Evolutionary conservation across 2,888 invertebrate genomes (phyloP), one percentile per base, ranked within the genome.

Genomic region (Junonia oenone): DNA sequence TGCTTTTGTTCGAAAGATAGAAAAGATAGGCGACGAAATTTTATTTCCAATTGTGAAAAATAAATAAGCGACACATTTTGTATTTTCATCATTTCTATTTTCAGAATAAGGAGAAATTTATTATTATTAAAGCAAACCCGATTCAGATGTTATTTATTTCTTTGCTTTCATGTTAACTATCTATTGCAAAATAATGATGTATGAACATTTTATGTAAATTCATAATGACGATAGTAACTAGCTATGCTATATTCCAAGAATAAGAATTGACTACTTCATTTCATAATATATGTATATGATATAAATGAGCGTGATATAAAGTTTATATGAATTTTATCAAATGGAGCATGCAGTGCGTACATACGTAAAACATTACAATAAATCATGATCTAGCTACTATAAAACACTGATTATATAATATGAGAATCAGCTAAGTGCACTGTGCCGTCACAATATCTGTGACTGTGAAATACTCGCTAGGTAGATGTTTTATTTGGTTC

Each of bases 371-470:
- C 13, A 43, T 14, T 33, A 40, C 33, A 27, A 51, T 49, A 29
- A 50, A 27, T 38, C 53, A 58, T 43, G 40, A 45, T 27, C 33
- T 50, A 62, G 53, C 33, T 47, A 48, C 52, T 56, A 62, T 55
- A 45, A 56, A 63, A 51, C 51, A 29, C 51, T 54, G 56, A 51
- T 61, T 58, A 58, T 64, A 59, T 53, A 65, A 66, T 53, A 63
- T 63, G 61, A 66, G 61, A 68, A 69, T 71, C 58, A 72, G 64
- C 78, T 83, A 84, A 81, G 87, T 87, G 86, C 87, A 83, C 81
- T 69, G 83, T 85, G 83, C 81, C 69, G 75, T 81, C 80, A 82
- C 80, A 78, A 75, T 71, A 70, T 68, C 35, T 67, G 72, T 75
- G 75, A 78, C 65, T 67, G 72, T 76, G 73, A 72, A 65, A 65